Conservation (phyloP, 2,888 invertebrate genomes). For the Melieria picta region DNA sequence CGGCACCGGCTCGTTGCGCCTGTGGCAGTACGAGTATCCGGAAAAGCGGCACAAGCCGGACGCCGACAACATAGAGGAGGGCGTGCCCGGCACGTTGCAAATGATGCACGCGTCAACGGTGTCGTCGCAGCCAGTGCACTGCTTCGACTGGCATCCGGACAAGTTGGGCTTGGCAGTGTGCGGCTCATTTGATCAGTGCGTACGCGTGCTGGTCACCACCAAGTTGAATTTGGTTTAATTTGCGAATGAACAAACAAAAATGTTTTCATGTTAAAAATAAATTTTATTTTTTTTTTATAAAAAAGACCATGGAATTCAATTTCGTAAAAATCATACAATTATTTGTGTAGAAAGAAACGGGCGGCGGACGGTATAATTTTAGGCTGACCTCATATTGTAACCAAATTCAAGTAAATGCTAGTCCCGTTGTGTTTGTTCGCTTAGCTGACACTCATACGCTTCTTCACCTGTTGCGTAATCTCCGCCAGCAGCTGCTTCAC, state of each 20-base stretch:
- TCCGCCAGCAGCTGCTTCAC: conserved; percentile 59
- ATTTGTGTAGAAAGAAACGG: too few species aligned
- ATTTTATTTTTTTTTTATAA: conserved; percentile 22
- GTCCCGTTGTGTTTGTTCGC: too few species aligned
- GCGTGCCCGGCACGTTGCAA: conserved; percentile 80
- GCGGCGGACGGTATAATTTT: too few species aligned
- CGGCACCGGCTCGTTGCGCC: conserved; percentile 86
- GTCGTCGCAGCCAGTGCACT: conserved; percentile 88
- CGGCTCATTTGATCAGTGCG: conserved; percentile 90
- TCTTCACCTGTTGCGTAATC: conserved; percentile 48
- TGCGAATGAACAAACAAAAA: too few species aligned
- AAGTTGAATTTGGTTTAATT: conserved; percentile 76
- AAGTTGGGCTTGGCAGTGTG: conserved; percentile 69
- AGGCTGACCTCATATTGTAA: too few species aligned
- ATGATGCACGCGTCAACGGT: conserved; percentile 83
- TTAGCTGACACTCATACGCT: conserved; percentile 49
- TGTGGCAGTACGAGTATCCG: conserved; percentile 98
- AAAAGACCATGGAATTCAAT: not conserved
- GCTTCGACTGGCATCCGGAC: conserved; percentile 61
- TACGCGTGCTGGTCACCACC: conserved; percentile 87
- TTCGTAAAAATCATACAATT: too few species aligned
- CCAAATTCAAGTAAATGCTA: too few species aligned
- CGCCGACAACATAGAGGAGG: conserved; percentile 76
- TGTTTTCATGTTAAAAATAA: not conserved
- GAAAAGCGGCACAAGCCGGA: conserved; percentile 77